phyloP scores from a whole-genome alignment of 2,888 invertebrate species.

The Acholoe squamosa region DNA sequence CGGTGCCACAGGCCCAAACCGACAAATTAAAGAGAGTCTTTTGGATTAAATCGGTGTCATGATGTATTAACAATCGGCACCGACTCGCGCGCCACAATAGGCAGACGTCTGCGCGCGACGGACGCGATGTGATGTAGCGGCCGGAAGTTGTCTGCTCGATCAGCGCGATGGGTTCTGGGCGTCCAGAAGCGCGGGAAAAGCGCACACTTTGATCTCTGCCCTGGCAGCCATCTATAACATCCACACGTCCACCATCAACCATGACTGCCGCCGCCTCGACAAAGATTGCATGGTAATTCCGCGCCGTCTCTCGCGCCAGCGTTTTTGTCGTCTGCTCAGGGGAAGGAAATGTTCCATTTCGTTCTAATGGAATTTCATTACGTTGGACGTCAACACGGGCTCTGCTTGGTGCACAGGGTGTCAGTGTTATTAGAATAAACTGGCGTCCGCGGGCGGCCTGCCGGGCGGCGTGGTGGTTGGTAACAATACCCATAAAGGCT shows the following conservation, averaged over 20 bases:
- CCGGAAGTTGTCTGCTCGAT: conserved; percentile 42
- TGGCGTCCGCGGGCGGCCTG: not conserved
- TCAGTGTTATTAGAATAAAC: conserved; percentile 54
- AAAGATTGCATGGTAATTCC: conserved; percentile 53
- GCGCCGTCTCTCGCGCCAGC: not conserved
- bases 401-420: conserved; percentile 25
- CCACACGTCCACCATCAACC: conserved; percentile 37
- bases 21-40: conserved; percentile 56
- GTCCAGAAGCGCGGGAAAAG: conserved; percentile 33
- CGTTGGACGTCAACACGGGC: conserved; percentile 29
- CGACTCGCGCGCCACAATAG: conserved; percentile 35
- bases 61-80: conserved; percentile 50
- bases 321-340: conserved; percentile 17
- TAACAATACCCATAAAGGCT: conserved; percentile 48
- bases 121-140: conserved; percentile 36
- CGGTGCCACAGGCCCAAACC: not conserved
- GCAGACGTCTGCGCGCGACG: not conserved
- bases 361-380: conserved; percentile 49
- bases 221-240: conserved; percentile 21
- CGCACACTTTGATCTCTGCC: conserved; percentile 39
- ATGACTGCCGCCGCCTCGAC: conserved; percentile 12
- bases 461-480: not conserved
- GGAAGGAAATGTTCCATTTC: conserved; percentile 54
- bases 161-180: conserved; percentile 2
- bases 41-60: conserved; percentile 49